Evolutionary conservation across 2,113 vertebrate genomes (phyloP).

Genomic region (Colossoma macropomum): DNA sequence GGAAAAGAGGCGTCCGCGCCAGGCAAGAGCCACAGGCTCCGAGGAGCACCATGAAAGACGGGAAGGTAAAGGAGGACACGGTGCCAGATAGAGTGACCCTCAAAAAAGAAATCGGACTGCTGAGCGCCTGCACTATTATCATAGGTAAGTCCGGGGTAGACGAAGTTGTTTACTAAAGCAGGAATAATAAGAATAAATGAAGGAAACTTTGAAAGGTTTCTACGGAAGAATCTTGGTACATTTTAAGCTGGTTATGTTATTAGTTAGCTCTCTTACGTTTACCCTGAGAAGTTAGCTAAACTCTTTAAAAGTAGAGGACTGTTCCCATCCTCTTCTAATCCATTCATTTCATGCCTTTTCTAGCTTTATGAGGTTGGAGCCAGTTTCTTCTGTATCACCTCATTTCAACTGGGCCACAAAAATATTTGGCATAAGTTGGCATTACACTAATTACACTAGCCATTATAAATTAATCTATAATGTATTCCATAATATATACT

Average conservation of each 20-base stretch:
- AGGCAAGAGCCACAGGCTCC: constrained; percentile 55
- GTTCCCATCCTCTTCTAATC: too few relatives aligned
- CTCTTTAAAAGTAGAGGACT: background rate
- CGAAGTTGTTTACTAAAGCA: background rate
- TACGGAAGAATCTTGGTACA: background rate
- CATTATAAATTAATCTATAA: too few relatives aligned
- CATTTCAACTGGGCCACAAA: too few relatives aligned
- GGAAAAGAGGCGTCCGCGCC: constrained; percentile 62
- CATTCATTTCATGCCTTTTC: background rate
- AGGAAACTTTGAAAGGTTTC: background rate
- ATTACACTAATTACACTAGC: too few relatives aligned
- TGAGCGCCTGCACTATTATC: constrained; percentile 89
- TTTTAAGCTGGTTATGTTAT: background rate
- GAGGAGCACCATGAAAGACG: constrained; percentile 54
- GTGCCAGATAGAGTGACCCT: constrained; percentile 81
- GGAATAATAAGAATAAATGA: background rate
- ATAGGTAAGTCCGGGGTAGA: constrained; percentile 77
- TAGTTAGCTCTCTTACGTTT: background rate
- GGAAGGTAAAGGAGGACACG: constrained; percentile 51
- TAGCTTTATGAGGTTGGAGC: background rate
- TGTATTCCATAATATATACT: too few relatives aligned
- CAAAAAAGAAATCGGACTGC: constrained; percentile 87
- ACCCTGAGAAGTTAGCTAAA: background rate
- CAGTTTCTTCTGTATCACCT: too few relatives aligned
- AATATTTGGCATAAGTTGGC: too few relatives aligned